phyloP scores from a whole-genome alignment of 1,140 invertebrate species.

The Drosophila pectinifera region DNA sequence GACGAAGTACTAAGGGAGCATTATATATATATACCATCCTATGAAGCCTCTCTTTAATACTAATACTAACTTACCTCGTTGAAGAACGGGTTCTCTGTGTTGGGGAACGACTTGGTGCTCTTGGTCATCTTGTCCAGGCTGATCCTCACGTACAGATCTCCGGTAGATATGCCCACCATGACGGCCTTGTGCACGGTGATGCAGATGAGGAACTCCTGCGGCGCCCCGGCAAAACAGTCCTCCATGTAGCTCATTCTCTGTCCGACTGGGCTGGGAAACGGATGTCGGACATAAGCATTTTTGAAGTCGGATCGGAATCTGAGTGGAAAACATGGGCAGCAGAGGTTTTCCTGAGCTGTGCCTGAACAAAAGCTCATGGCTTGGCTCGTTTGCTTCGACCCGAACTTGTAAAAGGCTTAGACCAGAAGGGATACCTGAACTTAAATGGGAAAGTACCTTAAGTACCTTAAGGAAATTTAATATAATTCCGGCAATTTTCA shows the following conservation, averaged over 20 bases:
- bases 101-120: constrained; percentile 85
- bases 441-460: too few relatives aligned
- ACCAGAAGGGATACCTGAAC: too few relatives aligned
- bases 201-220: constrained; percentile 80
- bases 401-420: background rate
- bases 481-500: too few relatives aligned
- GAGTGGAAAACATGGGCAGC: constrained; percentile 22
- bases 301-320: constrained; percentile 5
- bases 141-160: constrained; percentile 87
- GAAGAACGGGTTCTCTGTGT: constrained; percentile 87
- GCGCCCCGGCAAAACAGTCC: constrained; percentile 65
- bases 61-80: constrained; percentile 87
- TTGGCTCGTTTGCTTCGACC: background rate
- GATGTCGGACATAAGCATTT: constrained; percentile 8
- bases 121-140: constrained; percentile 86
- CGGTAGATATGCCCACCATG: constrained; percentile 76
- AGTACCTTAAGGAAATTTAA: too few relatives aligned
- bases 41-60: background rate
- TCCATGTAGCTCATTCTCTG: constrained; percentile 52
- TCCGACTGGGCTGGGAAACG: background rate
- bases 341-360: background rate
- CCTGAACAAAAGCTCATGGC: constrained; percentile 43
- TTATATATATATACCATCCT: background rate
- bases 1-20: constrained; percentile 88
- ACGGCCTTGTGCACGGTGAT: constrained; percentile 79